Evolutionary conservation across 2,888 invertebrate species (phyloP), one percentile per base, ranked within the genome.

Genomic region (Rhagophthalmus giganteus): DNA sequence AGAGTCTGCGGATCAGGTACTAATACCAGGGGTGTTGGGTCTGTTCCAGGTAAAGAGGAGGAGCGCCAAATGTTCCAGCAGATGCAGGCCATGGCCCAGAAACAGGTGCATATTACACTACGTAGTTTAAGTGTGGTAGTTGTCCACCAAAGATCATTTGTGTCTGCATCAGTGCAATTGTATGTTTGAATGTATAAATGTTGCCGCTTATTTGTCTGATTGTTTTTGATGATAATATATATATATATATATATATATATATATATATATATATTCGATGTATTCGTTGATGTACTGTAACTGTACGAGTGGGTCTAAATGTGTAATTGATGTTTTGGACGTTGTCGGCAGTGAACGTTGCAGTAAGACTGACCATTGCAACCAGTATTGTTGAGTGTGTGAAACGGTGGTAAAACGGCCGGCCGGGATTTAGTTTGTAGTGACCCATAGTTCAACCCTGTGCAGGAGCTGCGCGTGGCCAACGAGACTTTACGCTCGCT

Each of bases 51-150:
- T 76, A 94, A 94, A 84, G 94, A 94, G 79, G 93, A 94, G 79
- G 94, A 94, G 79, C 83, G 93, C 67, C 90, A 90, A 81, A 93
- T 94, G 92, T 90, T 94, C 79, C 93, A 94, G 79, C 94, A 94
- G 81, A 93, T 94, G 91, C 94, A 94, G 77, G 90, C 92, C 66
- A 88, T 93, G 90, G 93, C 93, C 72, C 94, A 94, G 78, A 94
- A 94, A 82, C 94, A 94, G 92, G 94, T 94, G 84, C 79, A 68
- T 73, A 71, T 47, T 42, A 37, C 32, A 25, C 25, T 27, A 11
- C 30, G 45, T 50, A 50, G 44, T 32, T 15, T 45, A 45, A 27
- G 44, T 44, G 45, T 51, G 39, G 45, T 52, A 52, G 26, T 27
- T 52, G 24, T 42, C 38, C 24, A 30, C 27, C 16, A 10, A 9